Conservation (phyloP, 2,113 vertebrate species). For the Hystrix brachyura region DNA sequence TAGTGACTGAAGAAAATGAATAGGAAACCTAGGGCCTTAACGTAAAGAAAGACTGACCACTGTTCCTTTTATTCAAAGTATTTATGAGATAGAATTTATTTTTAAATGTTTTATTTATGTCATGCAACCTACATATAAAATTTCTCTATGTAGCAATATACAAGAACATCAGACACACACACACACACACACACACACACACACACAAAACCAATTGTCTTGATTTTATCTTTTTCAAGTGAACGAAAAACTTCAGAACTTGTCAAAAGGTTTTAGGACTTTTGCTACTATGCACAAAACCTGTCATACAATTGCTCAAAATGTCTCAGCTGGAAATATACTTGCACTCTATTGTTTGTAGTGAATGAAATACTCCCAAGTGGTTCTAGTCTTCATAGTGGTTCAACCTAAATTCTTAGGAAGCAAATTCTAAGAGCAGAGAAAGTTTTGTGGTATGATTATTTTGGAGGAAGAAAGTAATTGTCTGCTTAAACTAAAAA, state of each 20-base stretch:
- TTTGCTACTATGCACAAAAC: slow-evolving; percentile 62
- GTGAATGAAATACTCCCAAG: slow-evolving; percentile 56
- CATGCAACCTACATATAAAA: slow-evolving; percentile 37
- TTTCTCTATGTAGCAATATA: not conserved
- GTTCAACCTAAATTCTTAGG: slow-evolving; percentile 8
- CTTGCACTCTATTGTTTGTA: slow-evolving; percentile 13
- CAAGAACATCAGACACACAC: not conserved
- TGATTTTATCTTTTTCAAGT: slow-evolving; percentile 67
- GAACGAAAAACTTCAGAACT: slow-evolving; percentile 63
- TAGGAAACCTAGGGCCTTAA: slow-evolving; percentile 2
- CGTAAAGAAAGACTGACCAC: not conserved
- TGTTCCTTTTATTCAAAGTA: not conserved
- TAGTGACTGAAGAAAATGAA: slow-evolving; percentile 54
- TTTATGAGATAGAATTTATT: not conserved
- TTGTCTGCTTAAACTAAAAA: slow-evolving; percentile 9
- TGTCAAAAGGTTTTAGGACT: slow-evolving; percentile 51
- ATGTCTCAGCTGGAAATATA: slow-evolving; percentile 69
- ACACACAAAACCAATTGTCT: not conserved
- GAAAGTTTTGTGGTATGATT: not conserved
- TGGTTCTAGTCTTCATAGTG: slow-evolving; percentile 3
- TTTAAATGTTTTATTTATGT: not conserved
- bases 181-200: not conserved
- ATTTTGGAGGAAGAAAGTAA: not conserved
- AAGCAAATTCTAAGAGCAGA: slow-evolving; percentile 64
- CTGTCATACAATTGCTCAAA: slow-evolving; percentile 68